phyloP scores from a whole-genome alignment of 2,888 invertebrate genomes.

The Hipparchia sbordonii region DNA sequence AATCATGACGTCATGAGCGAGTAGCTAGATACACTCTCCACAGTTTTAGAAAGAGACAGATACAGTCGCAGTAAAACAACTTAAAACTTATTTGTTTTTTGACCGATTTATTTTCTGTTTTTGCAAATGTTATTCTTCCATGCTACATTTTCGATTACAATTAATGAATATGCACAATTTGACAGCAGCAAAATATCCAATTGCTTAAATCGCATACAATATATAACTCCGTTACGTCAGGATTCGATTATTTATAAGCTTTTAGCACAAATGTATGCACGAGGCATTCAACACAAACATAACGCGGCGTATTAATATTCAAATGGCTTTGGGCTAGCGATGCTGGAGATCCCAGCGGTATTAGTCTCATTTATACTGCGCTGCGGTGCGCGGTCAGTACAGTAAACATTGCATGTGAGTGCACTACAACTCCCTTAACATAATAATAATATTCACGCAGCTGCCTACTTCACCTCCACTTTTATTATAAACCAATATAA shows the following conservation, averaged over 20 bases:
- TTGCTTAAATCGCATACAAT: no score
- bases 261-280: conserved; percentile 63
- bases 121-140: no score
- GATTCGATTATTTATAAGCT: conserved; percentile 58
- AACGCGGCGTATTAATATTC: conserved; percentile 71
- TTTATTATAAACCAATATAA: conserved; percentile 46
- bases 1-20: no score
- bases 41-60: no score
- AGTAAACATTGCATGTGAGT: conserved; percentile 42
- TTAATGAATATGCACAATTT: no score
- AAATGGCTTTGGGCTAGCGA: conserved; percentile 67
- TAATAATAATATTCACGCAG: conserved; percentile 53
- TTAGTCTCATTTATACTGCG: conserved; percentile 66
- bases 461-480: conserved; percentile 46
- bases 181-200: no score
- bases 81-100: no score
- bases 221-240: neutral
- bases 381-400: conserved; percentile 55
- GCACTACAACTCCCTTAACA: conserved; percentile 42
- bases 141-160: no score
- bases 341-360: conserved; percentile 62
- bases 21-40: no score
- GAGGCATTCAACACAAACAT: conserved; percentile 52
- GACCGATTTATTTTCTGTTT: no score
- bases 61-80: no score